Evolutionary conservation across 2,113 vertebrate species (phyloP), one percentile per base, ranked within the genome.

Genomic region (Saguinus imperator): DNA sequence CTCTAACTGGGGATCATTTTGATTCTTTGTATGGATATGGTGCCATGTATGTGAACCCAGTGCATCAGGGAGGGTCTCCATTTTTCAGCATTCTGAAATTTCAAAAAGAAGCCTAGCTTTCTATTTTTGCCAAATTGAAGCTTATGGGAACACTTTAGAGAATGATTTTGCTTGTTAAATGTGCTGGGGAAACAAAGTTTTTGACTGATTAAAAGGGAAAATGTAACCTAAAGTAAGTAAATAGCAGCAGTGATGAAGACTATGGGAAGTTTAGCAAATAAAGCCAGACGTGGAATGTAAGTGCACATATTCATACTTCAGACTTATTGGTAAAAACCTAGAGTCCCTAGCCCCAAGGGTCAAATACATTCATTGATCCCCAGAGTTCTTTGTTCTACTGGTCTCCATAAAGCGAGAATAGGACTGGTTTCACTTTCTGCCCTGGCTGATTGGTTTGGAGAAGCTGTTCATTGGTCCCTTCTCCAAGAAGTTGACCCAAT

Each of bases 61-160:
- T 32, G 43, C 14, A 4, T 57, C 35, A 21, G 11, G 50, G 14
- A 91, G 29, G 13, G 43, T 68, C 87, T 58, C 29, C 55, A 68
- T 40, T 43, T 57, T 70, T 92, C 6, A 81, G 57, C 37, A 52
- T 58, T 86, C 77, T 88, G 14, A 48, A 96, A 80, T 90, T 96
- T 32, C 43, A 84, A 73, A 83, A 55, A 27, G 20, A 86, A 96
- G 50, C 86, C 68, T 61, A 77, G 27, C 32, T 95, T 88, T 87
- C 11, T 89, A 73, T 88, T 92, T 96, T 94, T 93, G 72, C 64
- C 81, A 93, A 96, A n/a, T 85, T 89, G 43, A 29, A 95, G 29
- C 25, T 89, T 83, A 89, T 50, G 25, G 57, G 77, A 96, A 91
- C 45, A 81, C 66, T 82, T 91, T 48, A 55, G 75, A 70, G 89